Evolutionary conservation across 1,140 invertebrate genomes (phyloP), one percentile per base, ranked within the genome.

Genomic region (Amphibalanus amphitrite): DNA sequence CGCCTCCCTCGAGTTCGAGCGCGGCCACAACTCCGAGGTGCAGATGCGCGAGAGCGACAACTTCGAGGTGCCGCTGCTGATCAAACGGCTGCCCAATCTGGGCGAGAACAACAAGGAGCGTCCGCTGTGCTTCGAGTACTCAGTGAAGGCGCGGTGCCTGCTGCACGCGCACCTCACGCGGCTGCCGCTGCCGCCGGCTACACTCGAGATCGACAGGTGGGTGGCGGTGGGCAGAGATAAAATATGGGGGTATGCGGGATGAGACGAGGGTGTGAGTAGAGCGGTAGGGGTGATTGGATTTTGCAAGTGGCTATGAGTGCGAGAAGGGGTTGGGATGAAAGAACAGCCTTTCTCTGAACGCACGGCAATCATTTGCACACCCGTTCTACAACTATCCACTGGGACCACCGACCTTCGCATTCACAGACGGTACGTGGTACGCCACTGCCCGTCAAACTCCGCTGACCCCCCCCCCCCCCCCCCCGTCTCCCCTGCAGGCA

Each of bases 1-100:
- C 28, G 95, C 92, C 29, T 97, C 95, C 67, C 89, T 91, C 78
- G 97, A 99, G 81, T 99, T 98, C 85, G 91, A 95, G 76, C 90
- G 89, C 79, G 87, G 88, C 73, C 91, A 93, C 78, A 99, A 99
- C 81, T 88, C 89, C 30, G 94, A 99, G 83, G 89, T 71, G 17
- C 84, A 93, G 71, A 94, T 97, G 79, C 85, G 96, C 76, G 88
- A 92, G 73, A 91, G 90, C 69, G 97, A 99, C 79, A 95, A 96
- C 82, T 87, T 91, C 78, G 96, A 99, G 86, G 87, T 99, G 73
- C 93, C 94, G 73, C 81, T 95, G 89, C 82, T 99, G 47, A 91
- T 98, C 67, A 92, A 91, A 74, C 89, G 93, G 76, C 80, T 99
- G 65, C 87, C 89, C 17, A 92, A 97, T 80, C 80, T 99, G 10